Evolutionary conservation across 2,797 vertebrate species (phyloP), one percentile per base, ranked within the genome.

Genomic region (Sarcophilus harrisii): DNA sequence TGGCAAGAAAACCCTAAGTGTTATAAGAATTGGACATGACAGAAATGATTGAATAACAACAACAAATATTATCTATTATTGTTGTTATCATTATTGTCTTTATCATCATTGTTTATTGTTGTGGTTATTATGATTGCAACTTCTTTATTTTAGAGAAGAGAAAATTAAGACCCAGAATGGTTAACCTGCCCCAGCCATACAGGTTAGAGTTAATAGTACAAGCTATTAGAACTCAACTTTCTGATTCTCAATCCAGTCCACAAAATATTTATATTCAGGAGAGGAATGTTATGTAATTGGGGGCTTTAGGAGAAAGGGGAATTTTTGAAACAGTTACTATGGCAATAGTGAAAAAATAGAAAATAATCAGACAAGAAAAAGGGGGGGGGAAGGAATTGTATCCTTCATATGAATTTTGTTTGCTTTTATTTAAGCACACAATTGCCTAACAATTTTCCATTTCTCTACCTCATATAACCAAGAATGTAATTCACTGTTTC

Each of bases 391-490:
- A 8, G 16, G 10, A 49, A 27, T 87, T 21, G 45, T 45, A 87
- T 87, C 10, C 21, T 8, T 49, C 10, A 87, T 24, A 24, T 45
- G 18, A 81, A 81, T 29, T 95, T 11, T 9, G 81, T 92, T 96
- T 58, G 54, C 14, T 28, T 9, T 90, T 81, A 91, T 2, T 1
- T 73, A 81, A 94, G 38, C 3, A 62, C 10, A 52, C 60, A 95
- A 94, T 96, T 29, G 29, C 52, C 11, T 87, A 58, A 93, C 5
- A 94, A 45, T 5, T 93, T 58, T 58, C 59, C 52, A 94, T 95
- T 73, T 90, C 24, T 92, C 6, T 30, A 93, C 13, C 9, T 91
- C 45, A 57, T 14, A 87, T 49, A 94, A 93, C 5, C 28, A 89
- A 66, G 91, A 93, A 13, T 62, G 58, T 32, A 90, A 54, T 90